Evolutionary conservation across 2,113 vertebrate genomes (phyloP), one percentile per base, ranked within the genome.

Genomic region (Phylloscopus trochilus): DNA sequence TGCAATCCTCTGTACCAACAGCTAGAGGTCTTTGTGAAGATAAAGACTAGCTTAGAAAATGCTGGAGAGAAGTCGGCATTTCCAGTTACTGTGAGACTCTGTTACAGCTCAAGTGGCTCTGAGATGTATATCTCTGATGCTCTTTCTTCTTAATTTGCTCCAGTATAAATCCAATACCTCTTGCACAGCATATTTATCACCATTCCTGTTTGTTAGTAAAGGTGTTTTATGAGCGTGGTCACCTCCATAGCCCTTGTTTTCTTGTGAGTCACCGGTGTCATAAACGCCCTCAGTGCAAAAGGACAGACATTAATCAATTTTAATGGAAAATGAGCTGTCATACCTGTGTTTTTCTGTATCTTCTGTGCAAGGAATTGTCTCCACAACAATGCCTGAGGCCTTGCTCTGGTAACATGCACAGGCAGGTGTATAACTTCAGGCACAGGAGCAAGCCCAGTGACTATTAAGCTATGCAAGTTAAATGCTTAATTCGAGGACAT

Each of bases 1-100:
- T 96, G 90, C 93, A 95, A 90, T 92, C 63, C 90, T 83, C 52
- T 79, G 56, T 84, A 95, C 68, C 87, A 92, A 85, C 59, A 96
- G 87, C 91, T 84, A 90, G 39, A 47, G 77, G 89, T 92, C 76
- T 94, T 92, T 90, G 91, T 78, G 92, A 95, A 90, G 91, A 84
- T 66, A 79, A 63, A 89, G 91, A 78, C 51, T 56, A 84, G 67
- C 74, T 84, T 35, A 85, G 91, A 90, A 87, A 89, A 83, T 62
- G 62, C 31, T 47, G 41, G 49, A 69, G 28, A 69, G 52, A 85
- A 78, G 37, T 81, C 6, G 11, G 30, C 41, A 22, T 73, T 93
- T 94, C 75, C 53, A 77, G 60, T 56, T 84, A 31, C 56, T 66
- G 41, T 23, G 60, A 90, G 72, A 35, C 33, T 93, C 56, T 87